Conservation (phyloP, 2,797 vertebrate species). For the Cirrhinus molitorella region DNA sequence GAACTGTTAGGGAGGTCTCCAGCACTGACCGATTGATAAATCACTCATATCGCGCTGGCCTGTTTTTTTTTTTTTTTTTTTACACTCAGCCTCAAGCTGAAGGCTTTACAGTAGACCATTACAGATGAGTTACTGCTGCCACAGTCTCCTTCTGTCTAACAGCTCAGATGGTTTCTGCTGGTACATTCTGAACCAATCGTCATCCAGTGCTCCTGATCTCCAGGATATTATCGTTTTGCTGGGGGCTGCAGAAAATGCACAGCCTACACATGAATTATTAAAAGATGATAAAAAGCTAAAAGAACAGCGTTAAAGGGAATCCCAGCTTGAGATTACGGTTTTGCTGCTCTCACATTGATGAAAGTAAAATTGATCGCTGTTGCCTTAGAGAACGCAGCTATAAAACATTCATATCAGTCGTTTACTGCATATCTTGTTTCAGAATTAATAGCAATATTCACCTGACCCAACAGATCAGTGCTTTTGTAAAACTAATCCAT, state of each 20-base stretch:
- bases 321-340: constrained; percentile 3
- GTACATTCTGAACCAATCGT: constrained; percentile 14
- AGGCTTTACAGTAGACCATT: constrained; percentile 33
- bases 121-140: constrained; percentile 32
- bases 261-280: constrained; percentile 59
- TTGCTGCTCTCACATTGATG: constrained; percentile 28
- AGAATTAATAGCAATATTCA: constrained; percentile 29
- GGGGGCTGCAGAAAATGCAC: constrained; percentile 18
- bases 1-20: constrained; percentile 28
- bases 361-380: constrained; percentile 33
- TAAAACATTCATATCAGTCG: constrained; percentile 32
- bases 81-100: constrained; percentile 30
- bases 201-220: constrained; percentile 32
- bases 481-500: neutral
- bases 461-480: neutral
- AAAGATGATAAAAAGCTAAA: constrained; percentile 57
- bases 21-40: constrained; percentile 9
- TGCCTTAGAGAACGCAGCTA: neutral
- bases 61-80: neutral
- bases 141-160: neutral
- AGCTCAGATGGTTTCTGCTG: constrained; percentile 3
- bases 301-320: constrained; percentile 32
- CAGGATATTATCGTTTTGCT: constrained; percentile 46
- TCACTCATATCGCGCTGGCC: constrained; percentile 22
- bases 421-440: constrained; percentile 29